Evolutionary conservation across 2,888 invertebrate genomes (phyloP), one percentile per base, ranked within the genome.

Genomic region (Archaeoteleia sp.): DNA sequence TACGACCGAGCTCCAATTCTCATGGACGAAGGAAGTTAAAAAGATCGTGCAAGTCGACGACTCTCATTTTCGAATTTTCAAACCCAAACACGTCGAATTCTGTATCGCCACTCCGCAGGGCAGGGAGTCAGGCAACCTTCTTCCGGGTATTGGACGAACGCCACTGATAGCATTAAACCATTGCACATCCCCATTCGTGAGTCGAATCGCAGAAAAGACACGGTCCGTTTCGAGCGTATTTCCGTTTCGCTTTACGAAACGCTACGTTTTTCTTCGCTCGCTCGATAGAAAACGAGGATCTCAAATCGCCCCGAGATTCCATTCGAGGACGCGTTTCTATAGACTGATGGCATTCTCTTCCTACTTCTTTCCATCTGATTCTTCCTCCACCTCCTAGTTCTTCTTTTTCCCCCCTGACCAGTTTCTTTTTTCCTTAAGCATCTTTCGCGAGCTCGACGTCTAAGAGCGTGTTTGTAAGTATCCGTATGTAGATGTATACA

Each of bases 161-260:
- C 51, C 67, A 67, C 53, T 67, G 62, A 67, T 67, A 58, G 37
- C 67, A 62, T 67, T 67, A 62, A 67, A 67, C 67, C 60, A 67
- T 67, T 39, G 66, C 66, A 45, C 66, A 66, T 66, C 48, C 32
- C 54, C 35, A 55, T 54, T 54, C 60, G 66, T 67, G 66, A 60
- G 60, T 54, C 42, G 66, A 66, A 66, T 66, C 49, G 58, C 43
- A 57, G 53, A 65, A 49, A 66, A 66, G 60, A 60, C 58, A 66
- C 42, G 58, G 58, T 66, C 53, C 40, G 42, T 48, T 62, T 62
- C 49, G 49, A 46, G 29, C 62, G 54, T 62, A 48, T 48, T 42
- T 54, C 48, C 40, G 40, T 46, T 54, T 53, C 43, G 45, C 54
- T 55, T 48, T 54, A 45, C 48, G 34, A 9, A 54, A 48, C 42